Evolutionary conservation across 2,888 invertebrate species (phyloP), one percentile per base, ranked within the genome.

Genomic region (Encarsia formosa): DNA sequence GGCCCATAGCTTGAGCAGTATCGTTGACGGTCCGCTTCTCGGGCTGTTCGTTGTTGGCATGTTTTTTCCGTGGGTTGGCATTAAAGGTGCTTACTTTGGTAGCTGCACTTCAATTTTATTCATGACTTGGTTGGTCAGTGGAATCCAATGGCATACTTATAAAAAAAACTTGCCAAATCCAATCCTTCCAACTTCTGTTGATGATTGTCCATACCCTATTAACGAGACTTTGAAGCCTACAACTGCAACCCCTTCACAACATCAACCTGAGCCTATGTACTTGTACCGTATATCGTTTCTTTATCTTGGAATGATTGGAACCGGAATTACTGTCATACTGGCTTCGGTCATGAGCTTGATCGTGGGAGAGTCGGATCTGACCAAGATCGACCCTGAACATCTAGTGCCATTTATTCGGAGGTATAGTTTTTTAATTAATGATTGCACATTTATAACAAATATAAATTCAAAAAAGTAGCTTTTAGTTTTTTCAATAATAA

Each of bases 21-120:
- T 85, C 3, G 80, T 83, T 0, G 80, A 81, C n/a, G 86, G 87
- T 2, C 84, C 87, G 1, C 69, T 84, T 5, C 73, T 87, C 2
- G 87, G 85, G 1, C 71, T 86, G 3, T 87, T 87, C 63, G 79
- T 81, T 0, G 67, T 86, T 19, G 87, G 87, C 5, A 81, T 87
- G 62, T 77, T 86, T 22, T 80, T 83, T 57, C 84, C 86, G 0
- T 81, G 79, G 63, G 81, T 52, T n/a, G 45, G 45, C 5, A 79
- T 79, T 23, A 63, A 79, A 77, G 82, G 81, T n/a, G 80, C 81
- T 13, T 65, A 82, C 37, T 75, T 75, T 46, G 82, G 82, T 0
- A 77, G 67, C 22, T 58, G 60, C 20, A 51, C 56, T 9, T 61
- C 67, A n/a, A 40, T 72, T 13, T n/a, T 66, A 3, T 51, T 64